Base-by-base conservation (phyloP, 1,140 invertebrate species). In the Drosophila baimaii region DNA sequence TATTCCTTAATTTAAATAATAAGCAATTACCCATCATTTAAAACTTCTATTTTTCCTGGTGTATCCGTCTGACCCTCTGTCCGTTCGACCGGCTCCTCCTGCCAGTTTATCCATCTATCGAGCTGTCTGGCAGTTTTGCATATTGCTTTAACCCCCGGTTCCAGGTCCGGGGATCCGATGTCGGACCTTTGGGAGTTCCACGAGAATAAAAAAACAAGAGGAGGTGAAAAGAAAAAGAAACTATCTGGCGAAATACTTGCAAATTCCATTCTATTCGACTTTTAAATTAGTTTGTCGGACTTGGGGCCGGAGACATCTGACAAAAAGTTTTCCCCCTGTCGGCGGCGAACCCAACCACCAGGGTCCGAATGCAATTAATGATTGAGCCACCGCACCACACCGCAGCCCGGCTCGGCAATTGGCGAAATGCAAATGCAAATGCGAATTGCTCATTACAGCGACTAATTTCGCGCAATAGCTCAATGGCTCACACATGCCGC, bases 251-350 rank as follows among this genome's bases (percentile, higher is more conserved):
- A 73, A 84, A 65, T 80, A 77, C 66, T 77, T 77, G 72, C 58
- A 64, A 84, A 73, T 70, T 81, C 66, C 54, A 85, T 85, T 81
- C 72, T 62, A 85, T 85, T 85, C 71, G 56, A 85, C 81, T 85
- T 85, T 85, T 85, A 85, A 85, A 85, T 85, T 85, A 85, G 77
- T 85, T 85, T 85, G 78, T 73, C 57, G 44, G 41, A 51, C 59
- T 43, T 35, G 25, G 51, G 57, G 4, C 46, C 35, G 29, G 47
- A 55, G 68, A 46, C 74, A 63, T 61, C 58, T 77, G 64, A 59
- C 79, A 58, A 54, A 73, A 73, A 69, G 39, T 49, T 64, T 58
- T 41, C 51, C 59, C 35, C n/a, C 8, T 31, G 23, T 21, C 17
- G 52, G 31, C 52, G 19, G 21, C 10, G 21, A 6, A 4, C 8